Base-by-base conservation (phyloP, 2,113 vertebrate species). In the Tinamus guttatus region DNA sequence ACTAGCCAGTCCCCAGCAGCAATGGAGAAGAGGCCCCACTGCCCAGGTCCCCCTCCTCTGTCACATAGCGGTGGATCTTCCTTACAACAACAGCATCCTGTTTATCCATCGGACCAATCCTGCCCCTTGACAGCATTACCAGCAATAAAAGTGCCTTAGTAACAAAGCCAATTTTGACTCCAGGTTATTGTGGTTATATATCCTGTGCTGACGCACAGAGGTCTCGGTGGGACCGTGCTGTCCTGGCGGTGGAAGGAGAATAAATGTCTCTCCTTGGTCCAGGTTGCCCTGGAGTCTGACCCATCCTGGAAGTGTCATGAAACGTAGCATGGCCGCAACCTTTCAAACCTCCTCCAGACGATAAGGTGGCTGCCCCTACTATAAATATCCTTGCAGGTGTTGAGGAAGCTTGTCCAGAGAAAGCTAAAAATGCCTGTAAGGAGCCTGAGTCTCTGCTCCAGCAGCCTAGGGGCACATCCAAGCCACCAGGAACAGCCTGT, bases 101-200 rank as follows among this genome's bases (percentile, higher is more conserved):
- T 80, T 77, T 25, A 20, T 54, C 49, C 59, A 6, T 32, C 0
- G 1, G 67, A 71, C 47, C 3, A 4, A 19, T 64, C 77, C 85
- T 96, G 85, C 36, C 83, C 63, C 64, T 83, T 21, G 14, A 45
- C 87, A 93, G 87, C 90, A 74, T 83, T 93, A 52, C 85, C 92
- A 93, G 88, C 95, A 96, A 96, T 96, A 96, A 96, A 96, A 69
- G 79, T 93, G 90, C 90, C 92, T 95, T 34, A 38, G 87, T 40
- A 49, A 88, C 52, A 69, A 84, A 89, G 79, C 59, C 79, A 77
- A 5, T 73, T 74, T 34, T 25, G 47, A 9, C 36, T 91, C 17
- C 4, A 54, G 87, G 20, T 96, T 83, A 65, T 95, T 94, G 90
- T 87, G 82, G 36, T 69, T 45, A 62, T 88, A 49, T 47, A 28